Evolutionary conservation across 2,888 invertebrate species (phyloP).

Genomic region (Aleiodes leptofemur): DNA sequence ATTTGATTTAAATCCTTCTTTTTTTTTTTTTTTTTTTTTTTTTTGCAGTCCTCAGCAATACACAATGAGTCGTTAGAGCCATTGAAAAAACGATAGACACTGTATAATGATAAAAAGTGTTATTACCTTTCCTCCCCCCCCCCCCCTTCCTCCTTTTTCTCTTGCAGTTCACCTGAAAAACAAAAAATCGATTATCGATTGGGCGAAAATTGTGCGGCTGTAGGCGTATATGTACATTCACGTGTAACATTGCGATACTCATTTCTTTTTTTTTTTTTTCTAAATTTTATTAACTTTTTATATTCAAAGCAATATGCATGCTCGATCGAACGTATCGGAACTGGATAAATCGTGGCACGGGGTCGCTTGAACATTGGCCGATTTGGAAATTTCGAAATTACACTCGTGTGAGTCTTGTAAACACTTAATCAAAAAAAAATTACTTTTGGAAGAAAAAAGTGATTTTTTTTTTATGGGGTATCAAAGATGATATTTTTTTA

Average conservation of each 20-base stretch:
- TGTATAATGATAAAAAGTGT: neutral
- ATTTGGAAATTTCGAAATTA: conserved; percentile 26
- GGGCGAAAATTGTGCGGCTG: conserved; percentile 26
- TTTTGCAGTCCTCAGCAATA: neutral
- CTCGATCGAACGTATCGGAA: conserved; percentile 42
- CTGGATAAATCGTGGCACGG: conserved; percentile 27
- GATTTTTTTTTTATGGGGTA: neutral
- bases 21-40: neutral
- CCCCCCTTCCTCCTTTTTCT: neutral
- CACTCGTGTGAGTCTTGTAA: neutral
- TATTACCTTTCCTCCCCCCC: neutral
- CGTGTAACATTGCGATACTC: conserved; percentile 20
- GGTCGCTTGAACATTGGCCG: conserved; percentile 20
- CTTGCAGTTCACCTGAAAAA: neutral
- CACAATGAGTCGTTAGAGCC: neutral
- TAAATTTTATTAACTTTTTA: conserved; percentile 1
- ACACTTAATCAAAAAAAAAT: neutral
- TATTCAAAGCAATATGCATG: conserved; percentile 28
- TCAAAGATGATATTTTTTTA: too few species aligned
- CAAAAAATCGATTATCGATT: conserved; percentile 5
- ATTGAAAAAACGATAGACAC: neutral
- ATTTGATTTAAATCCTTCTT: neutral
- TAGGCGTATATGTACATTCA: conserved; percentile 20
- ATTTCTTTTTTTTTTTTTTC: conserved; percentile 10
- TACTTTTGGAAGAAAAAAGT: neutral